Evolutionary conservation across 2,797 vertebrate genomes (phyloP), one percentile per base, ranked within the genome.

Genomic region (Sus cebifrons): DNA sequence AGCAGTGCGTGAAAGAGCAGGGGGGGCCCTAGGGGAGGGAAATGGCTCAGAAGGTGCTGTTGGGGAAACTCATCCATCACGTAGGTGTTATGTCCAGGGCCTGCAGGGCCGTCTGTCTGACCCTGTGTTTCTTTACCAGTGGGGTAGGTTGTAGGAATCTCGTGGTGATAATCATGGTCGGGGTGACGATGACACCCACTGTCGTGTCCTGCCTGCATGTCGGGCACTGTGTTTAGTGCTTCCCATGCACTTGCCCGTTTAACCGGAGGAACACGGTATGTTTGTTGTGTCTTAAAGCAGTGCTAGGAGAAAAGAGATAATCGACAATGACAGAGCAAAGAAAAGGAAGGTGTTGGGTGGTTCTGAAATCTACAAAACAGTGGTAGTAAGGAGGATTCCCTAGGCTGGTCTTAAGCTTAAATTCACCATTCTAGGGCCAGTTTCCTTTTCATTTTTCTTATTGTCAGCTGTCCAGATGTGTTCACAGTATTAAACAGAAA

Each of bases 21-120:
- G 18, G 3, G 3, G 15, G 32, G 20, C 12, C 27, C 17, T 44
- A 25, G 0, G 4, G 67, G n/a, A 44, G 21, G 21, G 52, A 70
- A 21, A 27, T 16, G 16, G 13, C 17, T 27, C 16, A 17, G 54
- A 40, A 27, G 36, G 2, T 0, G 0, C 11, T 70, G 2, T 5
- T 27, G 23, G 29, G n/a, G n/a, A 11, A 58, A 49, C 40, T 3
- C 23, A 12, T 5, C 20, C 49, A 1, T n/a, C 82, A 3, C 14
- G 13, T 52, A 0, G 3, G 11, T 52, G 32, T 85, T 36, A 2
- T 23, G 60, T 77, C 1, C 1, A 79, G 79, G 40, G 64, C 25
- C 20, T 60, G 64, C n/a, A 14, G 17, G 60, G 54, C 29, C 0
- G 0, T 49, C 40, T 56, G 6, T 21, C 17, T 64, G 44, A 36